These are phyloP conservation scores for Sorex maritimensis DNA, from an alignment of 2,797 vertebrate species.

Conservation along the genomic window DNA sequence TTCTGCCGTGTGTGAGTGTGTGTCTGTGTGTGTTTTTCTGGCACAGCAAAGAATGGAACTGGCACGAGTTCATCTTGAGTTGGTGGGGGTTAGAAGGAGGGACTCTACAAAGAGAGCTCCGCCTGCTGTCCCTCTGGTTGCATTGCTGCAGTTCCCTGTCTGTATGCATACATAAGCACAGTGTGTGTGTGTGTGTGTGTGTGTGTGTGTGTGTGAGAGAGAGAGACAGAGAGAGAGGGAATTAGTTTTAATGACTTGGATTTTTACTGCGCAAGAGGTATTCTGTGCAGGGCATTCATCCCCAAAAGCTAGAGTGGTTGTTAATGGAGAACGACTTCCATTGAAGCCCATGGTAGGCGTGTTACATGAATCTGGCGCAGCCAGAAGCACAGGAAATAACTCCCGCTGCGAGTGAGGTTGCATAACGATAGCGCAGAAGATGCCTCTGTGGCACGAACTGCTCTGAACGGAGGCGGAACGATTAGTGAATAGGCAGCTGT, in stretches of 20 bases:
- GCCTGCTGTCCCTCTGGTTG: conserved; percentile 80
- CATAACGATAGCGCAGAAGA: conserved; percentile 86
- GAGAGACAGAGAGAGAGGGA: too few relatives aligned
- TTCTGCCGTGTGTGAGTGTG: background rate
- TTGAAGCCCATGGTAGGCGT: conserved; percentile 84
- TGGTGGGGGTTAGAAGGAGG: conserved; percentile 72
- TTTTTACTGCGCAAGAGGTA: conserved; percentile 58
- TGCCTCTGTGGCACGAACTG: conserved; percentile 76
- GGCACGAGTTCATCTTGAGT: conserved; percentile 79
- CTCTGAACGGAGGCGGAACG: conserved; percentile 50
- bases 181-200: background rate
- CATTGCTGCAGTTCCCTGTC: conserved; percentile 78
- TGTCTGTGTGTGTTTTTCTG: conserved; percentile 57
- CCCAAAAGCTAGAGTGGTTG: conserved; percentile 66
- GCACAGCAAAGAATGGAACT: conserved; percentile 80
- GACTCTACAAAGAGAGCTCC: conserved; percentile 83
- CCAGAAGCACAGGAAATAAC: conserved; percentile 87
- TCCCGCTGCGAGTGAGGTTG: conserved; percentile 85
- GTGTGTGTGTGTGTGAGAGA: background rate
- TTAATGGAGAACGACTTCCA: conserved; percentile 86
- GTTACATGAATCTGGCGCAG: conserved; percentile 86
- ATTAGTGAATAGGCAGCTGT: conserved; percentile 75
- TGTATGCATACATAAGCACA: background rate
- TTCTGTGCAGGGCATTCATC: conserved; percentile 74
- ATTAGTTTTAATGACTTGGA: conserved; percentile 59